Conservation (phyloP, 2,797 vertebrate species). For the Erithacus rubecula region DNA sequence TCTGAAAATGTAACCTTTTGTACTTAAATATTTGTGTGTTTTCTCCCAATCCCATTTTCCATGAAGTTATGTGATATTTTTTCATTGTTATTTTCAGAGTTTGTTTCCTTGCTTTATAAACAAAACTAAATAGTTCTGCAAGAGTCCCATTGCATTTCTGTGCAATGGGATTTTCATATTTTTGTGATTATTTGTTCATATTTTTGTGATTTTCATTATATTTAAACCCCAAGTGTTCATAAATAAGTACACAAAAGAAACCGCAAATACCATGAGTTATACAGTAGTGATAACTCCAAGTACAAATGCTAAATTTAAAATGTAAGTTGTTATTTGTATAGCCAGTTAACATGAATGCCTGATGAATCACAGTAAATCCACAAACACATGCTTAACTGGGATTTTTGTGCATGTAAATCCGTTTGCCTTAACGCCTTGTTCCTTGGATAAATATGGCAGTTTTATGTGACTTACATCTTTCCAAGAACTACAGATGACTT, state of each 20-base stretch:
- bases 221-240: constrained; percentile 12
- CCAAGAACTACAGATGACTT: background rate
- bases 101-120: constrained; percentile 2
- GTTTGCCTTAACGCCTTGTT: background rate
- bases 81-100: background rate
- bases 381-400: background rate
- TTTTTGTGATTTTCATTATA: background rate
- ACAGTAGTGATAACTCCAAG: constrained; percentile 40
- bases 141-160: background rate
- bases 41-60: background rate
- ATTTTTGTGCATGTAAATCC: constrained; percentile 30
- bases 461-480: background rate
- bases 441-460: background rate
- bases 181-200: constrained; percentile 11
- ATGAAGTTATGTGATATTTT: background rate
- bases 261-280: background rate
- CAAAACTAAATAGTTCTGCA: background rate
- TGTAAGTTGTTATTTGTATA: constrained; percentile 27
- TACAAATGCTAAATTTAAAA: constrained; percentile 40
- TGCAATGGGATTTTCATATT: background rate
- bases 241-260: constrained; percentile 9
- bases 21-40: constrained; percentile 28
- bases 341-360: constrained; percentile 13
- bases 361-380: constrained; percentile 41
- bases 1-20: constrained; percentile 36